A percentile compares a stretch with the other conserved stretches of the same genome.
Evolutionary conservation across 1,140 invertebrate species (phyloP).

Genomic region (Arion vulgaris): DNA sequence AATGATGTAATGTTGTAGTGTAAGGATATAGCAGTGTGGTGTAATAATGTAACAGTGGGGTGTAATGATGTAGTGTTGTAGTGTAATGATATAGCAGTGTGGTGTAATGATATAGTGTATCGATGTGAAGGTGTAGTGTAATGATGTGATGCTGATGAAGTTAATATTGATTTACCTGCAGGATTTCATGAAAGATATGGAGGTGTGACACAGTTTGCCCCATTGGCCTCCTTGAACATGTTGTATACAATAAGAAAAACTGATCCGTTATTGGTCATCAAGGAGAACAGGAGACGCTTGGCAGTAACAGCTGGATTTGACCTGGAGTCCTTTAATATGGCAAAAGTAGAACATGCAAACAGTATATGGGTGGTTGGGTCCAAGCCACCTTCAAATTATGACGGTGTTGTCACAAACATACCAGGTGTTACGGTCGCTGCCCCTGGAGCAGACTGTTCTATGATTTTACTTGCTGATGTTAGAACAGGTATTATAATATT

Average conservation of each 20-base stretch:
- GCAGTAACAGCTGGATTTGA: conserved; percentile 45
- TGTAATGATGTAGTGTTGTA: no score
- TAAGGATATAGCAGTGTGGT: no score
- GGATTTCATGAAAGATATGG: conserved; percentile 53
- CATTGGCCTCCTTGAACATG: conserved; percentile 51
- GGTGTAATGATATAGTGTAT: no score
- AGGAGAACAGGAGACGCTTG: conserved; percentile 51
- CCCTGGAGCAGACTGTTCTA: conserved; percentile 55
- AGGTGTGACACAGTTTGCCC: conserved; percentile 45
- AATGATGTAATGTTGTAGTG: no score
- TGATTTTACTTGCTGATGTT: conserved; percentile 55
- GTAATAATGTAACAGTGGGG: no score
- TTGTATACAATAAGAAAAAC: conserved; percentile 44
- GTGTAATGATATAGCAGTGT: no score
- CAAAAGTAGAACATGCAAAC: conserved; percentile 51
- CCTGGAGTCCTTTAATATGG: conserved; percentile 34
- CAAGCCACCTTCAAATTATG: conserved; percentile 39
- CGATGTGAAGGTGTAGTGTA: no score
- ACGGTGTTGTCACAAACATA: conserved; percentile 45
- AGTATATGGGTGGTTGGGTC: conserved; percentile 44
- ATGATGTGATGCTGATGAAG: no score
- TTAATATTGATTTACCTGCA: neutral
- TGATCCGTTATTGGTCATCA: conserved; percentile 46
- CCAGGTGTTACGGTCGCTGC: conserved; percentile 46
- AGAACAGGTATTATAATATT: conserved; percentile 25